Base-by-base conservation (phyloP, 1,140 invertebrate genomes). In the Micrasema minimum region DNA sequence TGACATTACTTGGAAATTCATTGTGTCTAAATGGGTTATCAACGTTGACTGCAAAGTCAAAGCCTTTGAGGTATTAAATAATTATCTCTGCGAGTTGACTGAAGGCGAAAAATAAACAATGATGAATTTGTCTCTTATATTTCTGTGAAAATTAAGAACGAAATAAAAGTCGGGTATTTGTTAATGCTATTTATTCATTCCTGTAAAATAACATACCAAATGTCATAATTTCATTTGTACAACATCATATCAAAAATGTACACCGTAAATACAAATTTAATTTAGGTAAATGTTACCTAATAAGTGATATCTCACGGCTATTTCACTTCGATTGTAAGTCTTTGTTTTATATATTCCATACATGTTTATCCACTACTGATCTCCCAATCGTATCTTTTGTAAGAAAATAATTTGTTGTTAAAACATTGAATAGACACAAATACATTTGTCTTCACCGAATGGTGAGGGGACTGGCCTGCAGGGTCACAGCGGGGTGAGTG, bases 191-290 rank as follows among this genome's bases (percentile, higher is more conserved):
- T 75, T 75, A 75, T 75, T 83, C 80, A 82, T 83, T 84, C 81
- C 82, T 85, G 83, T 85, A 85, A 84, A 85, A 84, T 85, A 85
- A 85, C 82, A 85, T 85, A 85, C 83, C 82, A 84, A 85, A 84
- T 82, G 80, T 84, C 80, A 84, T 83, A 66, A 82, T 84, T 85
- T 82, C 66, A 81, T 85, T 85, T 85, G 83, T 85, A 85, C 82
- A 85, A 84, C 80, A 80, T 83, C 80, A 84, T 85, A 85, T 84
- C 82, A 85, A 85, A 84, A 85, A 85, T 84, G 81, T 84, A 85
- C 83, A 85, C 81, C 82, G 79, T 81, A 80, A 85, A 75, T 84
- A 84, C 83, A 84, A 83, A 82, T 82, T 82, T 83, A 78, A 80
- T 81, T 79, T 75, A 80, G 81, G 81, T 83, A 82, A 83, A 84